Percentiles rank a stretch among this genome's conserved stretches.
Conservation (phyloP, 2,113 vertebrate species). For the Lepidothrix coronata region DNA sequence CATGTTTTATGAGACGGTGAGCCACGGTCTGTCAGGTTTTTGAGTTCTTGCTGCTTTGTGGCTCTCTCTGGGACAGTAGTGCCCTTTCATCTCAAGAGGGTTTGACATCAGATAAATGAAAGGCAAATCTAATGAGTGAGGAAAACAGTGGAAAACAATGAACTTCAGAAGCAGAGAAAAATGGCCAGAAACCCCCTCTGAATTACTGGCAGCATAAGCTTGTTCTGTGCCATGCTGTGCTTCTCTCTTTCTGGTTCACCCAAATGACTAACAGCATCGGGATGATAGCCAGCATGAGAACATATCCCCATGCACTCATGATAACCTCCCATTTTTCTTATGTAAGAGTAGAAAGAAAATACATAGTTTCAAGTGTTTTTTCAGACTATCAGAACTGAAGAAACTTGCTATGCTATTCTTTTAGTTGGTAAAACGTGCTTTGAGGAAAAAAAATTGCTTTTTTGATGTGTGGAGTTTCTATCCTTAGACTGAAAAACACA, state of each 20-base stretch:
- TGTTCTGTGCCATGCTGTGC: conserved; percentile 59
- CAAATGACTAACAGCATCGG: conserved; percentile 50
- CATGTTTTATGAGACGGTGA: neutral
- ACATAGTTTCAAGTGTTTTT: neutral
- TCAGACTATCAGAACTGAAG: neutral
- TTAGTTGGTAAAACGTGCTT: neutral
- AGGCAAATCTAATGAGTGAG: conserved; percentile 36
- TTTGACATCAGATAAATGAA: conserved; percentile 54
- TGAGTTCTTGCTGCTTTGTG: neutral
- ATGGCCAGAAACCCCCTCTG: conserved; percentile 36
- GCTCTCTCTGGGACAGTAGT: neutral
- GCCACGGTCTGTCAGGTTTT: neutral
- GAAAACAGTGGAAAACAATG: conserved; percentile 63
- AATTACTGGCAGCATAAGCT: conserved; percentile 46
- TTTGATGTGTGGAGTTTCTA: neutral
- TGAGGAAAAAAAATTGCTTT: fast-evolving
- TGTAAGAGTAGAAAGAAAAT: neutral
- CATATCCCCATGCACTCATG: conserved; percentile 1
- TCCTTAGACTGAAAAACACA: neutral
- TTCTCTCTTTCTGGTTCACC: conserved; percentile 41
- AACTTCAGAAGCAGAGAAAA: conserved; percentile 58
- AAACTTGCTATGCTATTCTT: neutral
- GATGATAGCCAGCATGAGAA: conserved; percentile 51
- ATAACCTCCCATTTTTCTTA: conserved; percentile 12
- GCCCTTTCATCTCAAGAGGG: conserved; percentile 46